Base-by-base conservation (phyloP, 2,888 invertebrate genomes). In the Arctia plantaginis region DNA sequence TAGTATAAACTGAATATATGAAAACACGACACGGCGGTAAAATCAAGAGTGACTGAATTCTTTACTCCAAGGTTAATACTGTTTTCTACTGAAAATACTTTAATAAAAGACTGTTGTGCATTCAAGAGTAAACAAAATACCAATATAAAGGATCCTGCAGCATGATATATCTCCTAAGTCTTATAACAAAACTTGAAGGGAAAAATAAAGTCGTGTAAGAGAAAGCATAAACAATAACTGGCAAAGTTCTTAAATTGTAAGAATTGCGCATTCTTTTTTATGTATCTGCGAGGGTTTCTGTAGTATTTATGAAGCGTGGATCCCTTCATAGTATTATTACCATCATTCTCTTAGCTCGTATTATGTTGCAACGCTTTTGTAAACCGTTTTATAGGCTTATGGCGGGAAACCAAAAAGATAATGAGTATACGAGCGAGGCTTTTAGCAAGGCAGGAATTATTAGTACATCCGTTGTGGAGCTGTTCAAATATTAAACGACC, bases 281-380 rank as follows among this genome's bases (percentile, higher is more conserved):
- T 80, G 78, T 78, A 83, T 77, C 74, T 67, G 69, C 59, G 75
- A 75, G 74, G 76, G 70, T 66, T 71, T 75, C 74, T 74, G 71
- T 75, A 74, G 83, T 83, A 80, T 83, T 84, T 82, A 85, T 82
- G 85, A 80, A 80, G 78, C 84, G 84, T 78, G 73, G 82, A 82
- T 76, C 84, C 85, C 85, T 85, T 80, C 69, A 79, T 80, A 78
- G 84, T 84, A 85, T 85, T 84, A 85, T 83, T 85, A 77, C 82
- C 84, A 73, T 82, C 77, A 88, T 87, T 86, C 85, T 85, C 82
- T 84, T 86, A 84, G 76, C 79, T 84, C 79, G 86, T 86, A 86
- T 88, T 83, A 85, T 82, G 81, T 82, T 83, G 85, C 82, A 85
- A 72, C 79, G 82, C 85, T 85, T 86, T 85, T 85, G 85, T 81